Conservation (phyloP, 2,113 vertebrate genomes). For the Acanthochromis polyacanthus region DNA sequence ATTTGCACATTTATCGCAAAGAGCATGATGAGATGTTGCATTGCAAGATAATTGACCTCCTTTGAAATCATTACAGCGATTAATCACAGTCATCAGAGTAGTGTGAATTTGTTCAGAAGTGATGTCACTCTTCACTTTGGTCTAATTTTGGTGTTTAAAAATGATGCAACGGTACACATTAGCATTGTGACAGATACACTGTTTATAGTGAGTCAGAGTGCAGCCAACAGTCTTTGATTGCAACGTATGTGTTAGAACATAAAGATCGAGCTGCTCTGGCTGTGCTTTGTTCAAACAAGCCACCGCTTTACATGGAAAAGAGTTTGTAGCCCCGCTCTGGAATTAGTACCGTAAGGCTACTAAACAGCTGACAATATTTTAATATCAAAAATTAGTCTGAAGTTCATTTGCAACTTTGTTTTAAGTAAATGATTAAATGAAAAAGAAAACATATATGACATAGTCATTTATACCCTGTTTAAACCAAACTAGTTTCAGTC, state of each 20-base stretch:
- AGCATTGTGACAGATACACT: constrained; percentile 81
- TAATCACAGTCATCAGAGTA: constrained; percentile 37
- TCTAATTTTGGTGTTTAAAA: constrained; percentile 71
- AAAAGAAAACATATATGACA: constrained; percentile 88
- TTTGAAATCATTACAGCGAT: constrained; percentile 3
- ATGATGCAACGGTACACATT: constrained; percentile 69
- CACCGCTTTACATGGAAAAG: constrained; percentile 56
- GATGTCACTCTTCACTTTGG: constrained; percentile 38
- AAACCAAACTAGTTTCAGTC: constrained; percentile 82
- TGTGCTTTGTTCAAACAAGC: constrained; percentile 92
- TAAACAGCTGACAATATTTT: constrained; percentile 80
- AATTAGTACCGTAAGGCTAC: constrained; percentile 91
- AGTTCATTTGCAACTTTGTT: constrained; percentile 88
- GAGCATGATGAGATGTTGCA: neutral
- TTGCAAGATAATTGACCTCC: neutral
- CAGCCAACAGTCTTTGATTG: constrained; percentile 70
- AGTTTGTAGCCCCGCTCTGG: constrained; percentile 23
- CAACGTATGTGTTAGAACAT: constrained; percentile 83
- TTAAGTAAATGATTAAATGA: constrained; percentile 90
- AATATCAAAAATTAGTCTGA: constrained; percentile 90
- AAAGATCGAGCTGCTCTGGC: constrained; percentile 87
- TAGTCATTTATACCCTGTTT: constrained; percentile 96
- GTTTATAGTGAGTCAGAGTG: constrained; percentile 85
- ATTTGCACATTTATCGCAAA: neutral
- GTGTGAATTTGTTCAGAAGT: constrained; percentile 48